Conservation (phyloP, 1,140 invertebrate genomes). For the Orius laevigatus region DNA sequence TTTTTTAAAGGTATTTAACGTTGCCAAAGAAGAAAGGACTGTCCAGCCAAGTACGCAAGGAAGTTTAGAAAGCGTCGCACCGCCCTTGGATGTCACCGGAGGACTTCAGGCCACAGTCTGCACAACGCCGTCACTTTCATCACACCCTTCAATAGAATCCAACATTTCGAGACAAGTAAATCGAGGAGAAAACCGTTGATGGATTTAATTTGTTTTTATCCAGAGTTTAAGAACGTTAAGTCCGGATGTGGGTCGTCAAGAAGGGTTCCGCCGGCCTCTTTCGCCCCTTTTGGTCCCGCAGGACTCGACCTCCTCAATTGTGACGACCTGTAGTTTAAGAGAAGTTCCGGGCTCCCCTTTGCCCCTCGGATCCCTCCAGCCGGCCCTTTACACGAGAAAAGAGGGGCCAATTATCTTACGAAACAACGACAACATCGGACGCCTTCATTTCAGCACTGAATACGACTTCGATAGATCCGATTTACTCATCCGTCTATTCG, state of each 20-base stretch:
- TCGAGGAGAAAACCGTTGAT: neutral
- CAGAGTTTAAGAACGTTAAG: neutral
- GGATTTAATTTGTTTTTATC: neutral
- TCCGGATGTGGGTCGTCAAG: too few relatives aligned
- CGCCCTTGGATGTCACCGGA: constrained; percentile 23
- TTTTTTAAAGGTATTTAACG: constrained; percentile 24
- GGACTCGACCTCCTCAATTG: constrained; percentile 12
- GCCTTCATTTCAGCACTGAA: constrained; percentile 67
- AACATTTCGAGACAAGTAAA: constrained; percentile 43
- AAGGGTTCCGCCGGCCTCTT: constrained; percentile 1
- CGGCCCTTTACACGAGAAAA: constrained; percentile 61
- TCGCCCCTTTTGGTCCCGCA: constrained; percentile 14
- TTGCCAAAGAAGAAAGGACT: constrained; percentile 41
- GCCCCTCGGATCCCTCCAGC: constrained; percentile 66
- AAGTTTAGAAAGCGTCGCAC: constrained; percentile 7
- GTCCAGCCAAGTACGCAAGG: constrained; percentile 31
- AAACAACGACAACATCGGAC: constrained; percentile 41
- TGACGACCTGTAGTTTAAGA: constrained; percentile 11
- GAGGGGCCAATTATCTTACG: constrained; percentile 56
- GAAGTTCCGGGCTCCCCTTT: constrained; percentile 37
- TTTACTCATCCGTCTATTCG: constrained; percentile 71
- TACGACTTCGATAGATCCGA: constrained; percentile 82
- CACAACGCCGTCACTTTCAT: constrained; percentile 60
- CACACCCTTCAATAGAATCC: constrained; percentile 59
- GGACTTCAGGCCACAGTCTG: constrained; percentile 27